Conservation (phyloP, 2,113 vertebrate species). For the Sinocyclocheilus anophthalmus region DNA sequence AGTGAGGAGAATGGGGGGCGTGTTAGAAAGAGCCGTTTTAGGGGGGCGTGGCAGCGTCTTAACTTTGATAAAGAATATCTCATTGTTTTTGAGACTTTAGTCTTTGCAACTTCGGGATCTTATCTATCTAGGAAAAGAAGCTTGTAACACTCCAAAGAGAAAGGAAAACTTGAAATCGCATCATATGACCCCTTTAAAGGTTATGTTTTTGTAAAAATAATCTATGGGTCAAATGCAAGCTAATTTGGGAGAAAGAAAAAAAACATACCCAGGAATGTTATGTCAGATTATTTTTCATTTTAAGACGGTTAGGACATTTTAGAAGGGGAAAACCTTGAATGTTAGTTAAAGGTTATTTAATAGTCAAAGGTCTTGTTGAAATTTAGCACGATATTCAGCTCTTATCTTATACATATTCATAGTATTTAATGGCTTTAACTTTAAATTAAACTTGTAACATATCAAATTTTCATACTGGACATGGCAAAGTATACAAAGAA, state of each 20-base stretch:
- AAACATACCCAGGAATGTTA: background rate
- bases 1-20: too few relatives aligned
- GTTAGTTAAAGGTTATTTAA: background rate
- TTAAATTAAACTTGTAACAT: background rate
- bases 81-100: too few relatives aligned
- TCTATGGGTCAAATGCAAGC: background rate
- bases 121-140: too few relatives aligned
- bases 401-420: background rate
- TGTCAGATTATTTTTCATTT: background rate
- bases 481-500: background rate
- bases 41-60: too few relatives aligned
- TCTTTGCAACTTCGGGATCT: too few relatives aligned
- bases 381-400: background rate
- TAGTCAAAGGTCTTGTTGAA: background rate
- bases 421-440: background rate
- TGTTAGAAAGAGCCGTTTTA: too few relatives aligned
- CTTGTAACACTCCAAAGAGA: too few relatives aligned
- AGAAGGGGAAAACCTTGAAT: background rate
- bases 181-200: background rate
- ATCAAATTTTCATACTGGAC: background rate
- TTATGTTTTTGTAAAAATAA: conserved; percentile 7
- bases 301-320: background rate
- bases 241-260: background rate
- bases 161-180: too few relatives aligned
- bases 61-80: too few relatives aligned